Conservation (phyloP, 2,113 vertebrate species). For the Polypterus bichir region DNA sequence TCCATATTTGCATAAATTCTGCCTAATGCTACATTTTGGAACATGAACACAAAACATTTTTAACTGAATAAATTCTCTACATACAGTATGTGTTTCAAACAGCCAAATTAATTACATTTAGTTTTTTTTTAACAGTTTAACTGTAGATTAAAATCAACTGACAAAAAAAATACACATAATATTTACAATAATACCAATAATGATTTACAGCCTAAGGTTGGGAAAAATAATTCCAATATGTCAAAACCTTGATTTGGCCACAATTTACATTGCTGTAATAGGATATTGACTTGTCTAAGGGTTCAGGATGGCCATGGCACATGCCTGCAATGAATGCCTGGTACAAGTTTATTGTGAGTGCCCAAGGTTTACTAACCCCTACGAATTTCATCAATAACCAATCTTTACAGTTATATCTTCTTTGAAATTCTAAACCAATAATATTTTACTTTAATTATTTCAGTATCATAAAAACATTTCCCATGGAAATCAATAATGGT, state of each 20-base stretch:
- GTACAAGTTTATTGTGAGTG: constrained; percentile 85
- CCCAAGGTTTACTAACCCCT: constrained; percentile 78
- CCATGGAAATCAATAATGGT: constrained; percentile 85
- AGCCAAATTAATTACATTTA: no score
- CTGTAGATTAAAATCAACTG: constrained; percentile 15
- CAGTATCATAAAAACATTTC: constrained; percentile 84
- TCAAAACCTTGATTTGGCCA: constrained; percentile 65
- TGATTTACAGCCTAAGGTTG: constrained; percentile 58
- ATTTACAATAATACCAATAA: constrained; percentile 29
- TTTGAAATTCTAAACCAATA: constrained; percentile 72
- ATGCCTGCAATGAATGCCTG: constrained; percentile 72
- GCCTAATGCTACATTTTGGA: no score
- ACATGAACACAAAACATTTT: no score
- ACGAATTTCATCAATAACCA: constrained; percentile 85
- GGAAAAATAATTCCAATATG: constrained; percentile 61
- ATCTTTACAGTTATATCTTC: constrained; percentile 82
- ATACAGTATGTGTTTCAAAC: no score
- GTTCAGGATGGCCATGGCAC: constrained; percentile 71
- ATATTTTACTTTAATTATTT: constrained; percentile 57
- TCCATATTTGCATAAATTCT: no score
- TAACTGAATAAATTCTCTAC: no score
- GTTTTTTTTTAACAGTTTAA: no score
- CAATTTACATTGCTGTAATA: constrained; percentile 97
- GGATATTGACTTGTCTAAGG: constrained; percentile 83
- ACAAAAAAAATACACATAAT: constrained; percentile 33